Base-by-base conservation (phyloP, 2,888 invertebrate genomes). In the Plebejus argus region DNA sequence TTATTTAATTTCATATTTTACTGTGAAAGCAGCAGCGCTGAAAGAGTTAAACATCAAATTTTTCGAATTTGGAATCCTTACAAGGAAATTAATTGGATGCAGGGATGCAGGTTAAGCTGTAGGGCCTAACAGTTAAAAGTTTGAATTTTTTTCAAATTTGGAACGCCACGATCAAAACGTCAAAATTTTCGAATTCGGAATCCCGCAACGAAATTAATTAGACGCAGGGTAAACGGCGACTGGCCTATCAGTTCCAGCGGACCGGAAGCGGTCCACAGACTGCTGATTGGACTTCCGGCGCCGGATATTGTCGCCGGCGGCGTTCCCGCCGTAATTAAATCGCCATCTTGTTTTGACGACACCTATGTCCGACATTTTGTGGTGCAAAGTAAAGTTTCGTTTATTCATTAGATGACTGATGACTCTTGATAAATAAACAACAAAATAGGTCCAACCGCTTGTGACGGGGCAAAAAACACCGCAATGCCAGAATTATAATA, bases 231-330 rank as follows among this genome's bases (percentile, higher is more conserved):
- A 66, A 66, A 66, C 66, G 80, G 82, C 53, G 28, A 49, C 49
- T 12, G n/a, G 70, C 61, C 53, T 45, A 76, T 77, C 71, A 78
- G 78, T 78, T 77, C 76, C 70, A 77, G 77, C 53, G 72, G 76
- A 78, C 35, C 76, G 78, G 78, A 78, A 77, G 58, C 76, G 70
- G 70, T 70, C 66, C 77, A 79, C 77, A 76, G 78, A 77, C 78
- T 78, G 76, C 66, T 78, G 78, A 78, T 79, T 78, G 79, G 76
- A 80, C 77, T 80, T 81, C 81, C 81, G 76, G 23, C 53, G 28
- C 80, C 81, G 81, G 81, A 81, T 80, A 81, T 81, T 81, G 79
- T 78, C 66, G 76, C 71, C 71, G 71, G 71, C 71, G 18, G 71
- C 35, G 12, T 3, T 71, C 71, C 71, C 77, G 77, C 61, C 66